Base-by-base conservation (phyloP, 2,797 vertebrate species). In the Xenentodon cancila region DNA sequence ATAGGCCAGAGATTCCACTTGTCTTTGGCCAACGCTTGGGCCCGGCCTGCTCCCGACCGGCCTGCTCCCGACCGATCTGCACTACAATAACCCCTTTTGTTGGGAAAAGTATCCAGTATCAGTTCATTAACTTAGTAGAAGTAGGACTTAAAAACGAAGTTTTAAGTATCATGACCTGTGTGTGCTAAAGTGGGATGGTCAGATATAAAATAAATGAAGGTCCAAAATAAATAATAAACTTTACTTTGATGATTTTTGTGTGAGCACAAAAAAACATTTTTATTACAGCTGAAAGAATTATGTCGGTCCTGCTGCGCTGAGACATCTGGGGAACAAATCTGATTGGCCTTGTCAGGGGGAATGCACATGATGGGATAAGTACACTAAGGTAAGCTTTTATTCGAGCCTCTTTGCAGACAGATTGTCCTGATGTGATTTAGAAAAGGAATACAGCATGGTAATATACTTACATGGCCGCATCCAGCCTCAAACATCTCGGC, bases 1-100 rank as follows among this genome's bases (percentile, higher is more conserved):
- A 84, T 92, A 93, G 92, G 91, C 93, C 93, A 92, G 32, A 71
- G 84, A 93, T 95, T 95, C 92, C 91, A 80, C 88, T 92, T 76
- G 86, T 85, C 37, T 15, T 16, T 40, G 37, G 13, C 34, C 34
- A 37, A 37, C 34, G 12, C 86, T 79, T 94, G 93, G 85, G 84
- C 77, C 75, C 76, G 65, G 30, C 30, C 85, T 81, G 79, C 89
- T 91, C 91, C 85, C 30, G n/a, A n/a, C 75, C 75, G 65, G 30
- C 30, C 85, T 81, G 79, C 89, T 92, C 91, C 88, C 78, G 11
- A 34, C 37, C 3, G 12, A 40, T 40, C 37, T 40, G 37, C 37
- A 40, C 37, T 40, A 40, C 7, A 40, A 40, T 40, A 40, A 40
- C 37, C 37, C 13, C 37, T 15, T 40, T 40, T 40, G 37, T 16